Evolutionary conservation across 2,797 vertebrate species (phyloP), one percentile per base, ranked within the genome.

Genomic region (Scleropages formosus): DNA sequence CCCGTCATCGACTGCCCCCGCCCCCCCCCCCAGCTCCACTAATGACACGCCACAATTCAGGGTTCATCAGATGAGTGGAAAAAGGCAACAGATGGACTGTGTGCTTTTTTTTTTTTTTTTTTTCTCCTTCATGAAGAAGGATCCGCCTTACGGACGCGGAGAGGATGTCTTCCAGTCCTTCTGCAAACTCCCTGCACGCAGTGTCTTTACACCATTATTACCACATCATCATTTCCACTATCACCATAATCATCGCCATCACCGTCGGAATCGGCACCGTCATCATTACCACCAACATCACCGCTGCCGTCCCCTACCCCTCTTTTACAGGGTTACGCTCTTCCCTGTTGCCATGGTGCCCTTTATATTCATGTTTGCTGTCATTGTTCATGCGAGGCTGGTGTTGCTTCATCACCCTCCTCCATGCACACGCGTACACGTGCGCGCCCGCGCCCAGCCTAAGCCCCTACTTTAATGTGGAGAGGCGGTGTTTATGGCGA

Each of bases 401-500:
- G 10, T 27, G 69, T 8, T n/a, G 10, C 59, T 15, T 46, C 31
- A 12, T 9, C 65, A 6, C 12, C 62, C 62, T n/a, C 26, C 12
- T 13, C 16, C 15, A 66, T 15, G n/a, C n/a, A n/a, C n/a, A n/a
- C n/a, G n/a, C n/a, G n/a, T n/a, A 39, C 44, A 11, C 11, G 27
- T 69, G 47, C 39, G 12, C 31, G 26, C 46, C 1, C 39, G 12
- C 31, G 26, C 46, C 1, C 18, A 0, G n/a, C 13, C 1, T 65
- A n/a, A 69, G 11, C 24, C 49, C 53, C 78, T 4, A 1, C 24
- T 84, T 82, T 83, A 76, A 84, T 81, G 80, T 84, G 79, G 83
- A 84, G 88, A 75, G 77, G 66, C 70, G 58, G 78, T 87, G 84
- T 88, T 88, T 87, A 84, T 79, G 83, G 79, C 83, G 78, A 10